These are phyloP conservation scores for Semicossyphus pulcher DNA, from an alignment of 2,113 vertebrate species.

Conservation along the genomic window DNA sequence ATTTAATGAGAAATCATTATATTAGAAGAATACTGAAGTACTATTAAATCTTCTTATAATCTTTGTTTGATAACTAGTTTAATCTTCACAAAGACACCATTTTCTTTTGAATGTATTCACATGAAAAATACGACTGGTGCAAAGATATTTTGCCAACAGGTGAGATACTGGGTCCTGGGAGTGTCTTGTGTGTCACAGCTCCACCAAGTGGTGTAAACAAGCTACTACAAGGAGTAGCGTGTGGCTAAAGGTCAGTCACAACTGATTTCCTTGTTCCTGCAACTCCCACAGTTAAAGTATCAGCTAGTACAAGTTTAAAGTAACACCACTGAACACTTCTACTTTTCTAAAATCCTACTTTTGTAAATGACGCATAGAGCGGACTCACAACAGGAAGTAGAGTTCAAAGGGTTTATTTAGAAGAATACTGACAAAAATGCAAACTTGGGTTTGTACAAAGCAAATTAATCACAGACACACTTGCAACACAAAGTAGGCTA, in stretches of 20 bases:
- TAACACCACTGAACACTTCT: too few species aligned
- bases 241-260: background rate
- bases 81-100: background rate
- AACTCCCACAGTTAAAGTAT: background rate
- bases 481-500: constrained; percentile 68
- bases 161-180: background rate
- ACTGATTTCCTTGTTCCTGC: too few species aligned
- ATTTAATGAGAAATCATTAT: background rate
- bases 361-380: background rate
- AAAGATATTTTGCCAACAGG: background rate
- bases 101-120: background rate
- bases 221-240: constrained; percentile 4
- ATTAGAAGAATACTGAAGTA: background rate
- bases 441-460: constrained; percentile 69
- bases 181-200: background rate
- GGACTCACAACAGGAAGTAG: background rate
- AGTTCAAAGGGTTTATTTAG: constrained; percentile 75
- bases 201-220: constrained; percentile 6
- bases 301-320: background rate
- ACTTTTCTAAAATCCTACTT: too few species aligned
- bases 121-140: background rate
- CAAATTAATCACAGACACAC: constrained; percentile 69
- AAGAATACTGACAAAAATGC: constrained; percentile 71
- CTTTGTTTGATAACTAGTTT: background rate
- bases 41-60: background rate